Base-by-base conservation (phyloP, 2,113 vertebrate genomes). In the Perca fluviatilis region DNA sequence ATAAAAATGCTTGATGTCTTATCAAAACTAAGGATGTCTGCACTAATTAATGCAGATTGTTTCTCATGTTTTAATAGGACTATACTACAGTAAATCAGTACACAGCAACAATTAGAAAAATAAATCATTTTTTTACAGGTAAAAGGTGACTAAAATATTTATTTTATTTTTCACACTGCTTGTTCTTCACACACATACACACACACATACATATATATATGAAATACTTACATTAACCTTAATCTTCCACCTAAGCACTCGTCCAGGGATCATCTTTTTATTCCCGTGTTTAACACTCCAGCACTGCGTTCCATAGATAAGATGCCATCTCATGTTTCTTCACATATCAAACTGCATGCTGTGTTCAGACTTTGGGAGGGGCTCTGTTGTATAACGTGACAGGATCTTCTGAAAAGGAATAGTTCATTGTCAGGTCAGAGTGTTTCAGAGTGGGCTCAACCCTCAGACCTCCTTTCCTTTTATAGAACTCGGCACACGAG, bases 211-310 rank as follows among this genome's bases (percentile, higher is more conserved):
- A 33, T 33, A 33, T 5, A 33, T 33, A 33, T 33, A 33, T 5
- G 0, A 33, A 5, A 33, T 33, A 4, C 0, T 5, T 33, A 23
- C 61, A 61, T 18, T 21, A 12, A n/a, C 50, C 16, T 27, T 60
- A 49, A 56, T 65, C 51, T 50, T 51, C 56, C 58, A 25, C 61
- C 51, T 40, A 56, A 67, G 21, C 56, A n/a, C 19, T 15, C 2
- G 84, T 92, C 60, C 89, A 91, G 90, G 76, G 90, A 54, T 92
- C 80, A 60, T 27, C 5, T 40, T n/a, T 25, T 78, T 16, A 14
- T 40, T 43, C 51, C 10, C 16, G 40, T 73, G 56, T 0, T 53
- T 83, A 80, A 83, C 51, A 33, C 14, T 63, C 74, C 21, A 72
- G 64, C 50, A 8, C 14, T 27, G 15, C 73, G 66, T 82, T 85